Evolutionary conservation across 2,888 invertebrate species (phyloP).

Genomic region (Cloeon dipterum): DNA sequence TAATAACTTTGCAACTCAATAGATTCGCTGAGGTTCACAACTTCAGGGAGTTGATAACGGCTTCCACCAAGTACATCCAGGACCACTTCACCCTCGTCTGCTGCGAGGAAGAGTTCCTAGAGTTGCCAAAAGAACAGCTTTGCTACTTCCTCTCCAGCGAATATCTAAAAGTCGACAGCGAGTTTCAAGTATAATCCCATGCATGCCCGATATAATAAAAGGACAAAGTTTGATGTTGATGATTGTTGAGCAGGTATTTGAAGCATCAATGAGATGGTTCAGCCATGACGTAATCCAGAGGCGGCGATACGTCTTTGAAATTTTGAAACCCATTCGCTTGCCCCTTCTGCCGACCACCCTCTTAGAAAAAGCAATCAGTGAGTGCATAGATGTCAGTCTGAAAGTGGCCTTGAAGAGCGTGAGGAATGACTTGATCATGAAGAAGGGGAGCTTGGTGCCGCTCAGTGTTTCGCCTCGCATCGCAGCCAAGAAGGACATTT

Average conservation of each 20-base stretch:
- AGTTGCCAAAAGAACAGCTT: conserved; percentile 54
- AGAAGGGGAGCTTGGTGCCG: conserved; percentile 53
- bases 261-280: conserved; percentile 72
- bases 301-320: conserved; percentile 64
- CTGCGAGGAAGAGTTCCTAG: conserved; percentile 64
- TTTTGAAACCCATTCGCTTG: conserved; percentile 57
- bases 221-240: background rate
- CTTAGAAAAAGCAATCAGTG: conserved; percentile 50
- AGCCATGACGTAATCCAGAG: conserved; percentile 54
- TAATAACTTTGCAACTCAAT: no score
- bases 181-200: conserved; percentile 56
- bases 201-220: no score
- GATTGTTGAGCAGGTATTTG: conserved; percentile 34
- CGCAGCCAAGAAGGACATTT: conserved; percentile 67
- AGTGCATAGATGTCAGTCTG: conserved; percentile 58
- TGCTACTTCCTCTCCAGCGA: conserved; percentile 62
- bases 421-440: conserved; percentile 48
- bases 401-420: conserved; percentile 54
- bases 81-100: conserved; percentile 63
- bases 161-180: conserved; percentile 65
- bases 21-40: conserved; percentile 81
- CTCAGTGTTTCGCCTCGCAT: conserved; percentile 39
- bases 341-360: conserved; percentile 60
- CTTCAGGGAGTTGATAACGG: conserved; percentile 49
- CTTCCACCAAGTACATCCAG: conserved; percentile 60